phyloP scores from a whole-genome alignment of 1,140 invertebrate species.

The Cotesia typhae region DNA sequence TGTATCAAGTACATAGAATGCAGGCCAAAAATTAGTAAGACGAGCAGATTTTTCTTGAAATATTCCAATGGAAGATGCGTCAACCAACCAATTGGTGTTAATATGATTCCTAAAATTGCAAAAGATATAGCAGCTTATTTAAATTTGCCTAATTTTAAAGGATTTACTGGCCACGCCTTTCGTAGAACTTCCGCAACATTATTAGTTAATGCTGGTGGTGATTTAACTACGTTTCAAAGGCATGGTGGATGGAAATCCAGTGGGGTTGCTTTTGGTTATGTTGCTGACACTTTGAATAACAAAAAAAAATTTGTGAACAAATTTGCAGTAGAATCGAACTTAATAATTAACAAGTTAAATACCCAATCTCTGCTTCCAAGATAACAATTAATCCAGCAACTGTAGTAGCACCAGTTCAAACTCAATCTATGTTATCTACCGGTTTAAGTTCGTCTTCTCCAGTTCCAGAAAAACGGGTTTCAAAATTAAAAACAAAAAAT shows the following conservation, averaged over 20 bases:
- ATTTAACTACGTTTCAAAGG: background rate
- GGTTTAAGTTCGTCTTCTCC: background rate
- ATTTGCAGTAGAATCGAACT: background rate
- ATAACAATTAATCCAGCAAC: background rate
- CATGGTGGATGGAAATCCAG: conserved; percentile 7
- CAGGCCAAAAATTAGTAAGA: conserved; percentile 6
- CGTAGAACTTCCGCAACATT: too few species aligned
- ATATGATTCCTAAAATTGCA: conserved; percentile 11
- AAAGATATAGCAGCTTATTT: background rate
- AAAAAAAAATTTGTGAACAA: conserved; percentile 15
- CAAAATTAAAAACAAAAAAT: background rate
- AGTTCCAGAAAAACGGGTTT: background rate
- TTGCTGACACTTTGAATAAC: conserved; percentile 3
- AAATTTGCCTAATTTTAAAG: too few species aligned
- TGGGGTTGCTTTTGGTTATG: conserved; percentile 7
- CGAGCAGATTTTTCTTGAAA: conserved; percentile 4
- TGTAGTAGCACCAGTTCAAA: background rate
- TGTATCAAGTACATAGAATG: conserved; percentile 5
- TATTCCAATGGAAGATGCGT: conserved; percentile 2
- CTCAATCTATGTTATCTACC: background rate
- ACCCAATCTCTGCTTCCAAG: background rate
- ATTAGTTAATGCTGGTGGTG: too few species aligned
- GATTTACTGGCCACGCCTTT: too few species aligned
- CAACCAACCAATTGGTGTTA: conserved; percentile 5
- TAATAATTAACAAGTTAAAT: background rate